These are phyloP conservation scores for Polietes domitor DNA, from an alignment of 2,888 invertebrate species.

Conservation along the genomic window DNA sequence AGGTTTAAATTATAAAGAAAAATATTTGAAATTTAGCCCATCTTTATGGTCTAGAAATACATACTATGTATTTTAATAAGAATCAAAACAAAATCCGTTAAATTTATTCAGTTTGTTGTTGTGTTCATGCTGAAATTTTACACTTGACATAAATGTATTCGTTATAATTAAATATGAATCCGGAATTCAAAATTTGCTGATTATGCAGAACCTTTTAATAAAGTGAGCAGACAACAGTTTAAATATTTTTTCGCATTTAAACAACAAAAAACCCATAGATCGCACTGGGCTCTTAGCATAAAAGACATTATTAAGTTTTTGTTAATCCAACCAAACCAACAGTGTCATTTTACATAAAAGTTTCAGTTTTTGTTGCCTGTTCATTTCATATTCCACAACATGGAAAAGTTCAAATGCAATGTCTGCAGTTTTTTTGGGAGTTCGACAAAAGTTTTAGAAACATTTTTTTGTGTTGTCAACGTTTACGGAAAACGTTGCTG, in stretches of 20 bases:
- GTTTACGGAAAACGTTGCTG: constrained; percentile 2
- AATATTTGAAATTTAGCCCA: no score
- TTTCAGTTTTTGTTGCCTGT: neutral
- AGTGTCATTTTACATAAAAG: constrained; percentile 6
- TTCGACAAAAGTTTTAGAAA: neutral
- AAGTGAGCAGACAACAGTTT: no score
- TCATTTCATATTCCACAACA: constrained; percentile 4
- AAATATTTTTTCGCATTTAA: neutral
- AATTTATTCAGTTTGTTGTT: neutral
- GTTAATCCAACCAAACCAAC: neutral
- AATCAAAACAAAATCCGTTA: neutral
- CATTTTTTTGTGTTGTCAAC: constrained; percentile 19
- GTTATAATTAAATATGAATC: neutral
- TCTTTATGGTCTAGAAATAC: no score
- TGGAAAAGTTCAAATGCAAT: constrained; percentile 33
- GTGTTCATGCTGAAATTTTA: neutral
- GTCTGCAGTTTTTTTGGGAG: constrained; percentile 13
- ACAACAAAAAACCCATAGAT: neutral
- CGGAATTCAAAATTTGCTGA: constrained; percentile 15
- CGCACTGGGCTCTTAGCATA: neutral
- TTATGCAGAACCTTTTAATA: neutral
- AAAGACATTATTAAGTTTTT: neutral
- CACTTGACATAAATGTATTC: neutral
- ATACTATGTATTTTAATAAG: no score
- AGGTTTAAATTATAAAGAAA: no score